Base-by-base conservation (phyloP, 2,888 invertebrate genomes). In the Nomada ruficornis region DNA sequence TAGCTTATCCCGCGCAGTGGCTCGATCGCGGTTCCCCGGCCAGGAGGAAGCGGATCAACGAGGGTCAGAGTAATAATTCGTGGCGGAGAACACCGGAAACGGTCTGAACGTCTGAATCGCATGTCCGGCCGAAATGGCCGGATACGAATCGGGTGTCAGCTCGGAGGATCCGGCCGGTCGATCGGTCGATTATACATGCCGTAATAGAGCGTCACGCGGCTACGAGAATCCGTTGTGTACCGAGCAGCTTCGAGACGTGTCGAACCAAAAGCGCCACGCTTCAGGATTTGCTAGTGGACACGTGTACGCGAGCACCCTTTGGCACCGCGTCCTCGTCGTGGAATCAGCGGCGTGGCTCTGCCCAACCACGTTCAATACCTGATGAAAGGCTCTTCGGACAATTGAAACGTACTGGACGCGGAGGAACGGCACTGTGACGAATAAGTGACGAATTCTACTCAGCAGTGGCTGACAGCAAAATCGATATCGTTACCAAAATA, bases 81-180 rank as follows among this genome's bases (percentile, higher is more conserved):
- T 69, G 54, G 36, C 72, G 50, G 20, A 60, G 67, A 78, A 77
- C 80, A 77, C 77, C 79, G 79, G 77, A 84, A 81, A 84, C 78
- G 76, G 42, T 70, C 55, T 47, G 59, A 36, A 78, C 74, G 76
- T 69, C 68, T 80, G 77, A 85, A 85, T 80, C 85, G 80, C 80
- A 75, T 85, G 80, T 82, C 85, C 82, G 74, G 71, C 44, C 83
- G 83, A 83, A 78, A 83, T 81, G 77, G 80, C 74, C 80, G 75
- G 83, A 83, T 83, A 75, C 85, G 83, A 85, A 80, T 78, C 78
- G 85, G 77, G 77, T 80, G 85, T 85, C 85, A 81, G 71, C 54
- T 63, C 57, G 72, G 80, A 76, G 77, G 60, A 70, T 71, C 64
- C 65, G 75, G 67, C 63, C 64, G 83, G 86, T 80, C 86, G 80